Conservation (phyloP, 2,888 invertebrate species). For the Coecobrya sp. region DNA sequence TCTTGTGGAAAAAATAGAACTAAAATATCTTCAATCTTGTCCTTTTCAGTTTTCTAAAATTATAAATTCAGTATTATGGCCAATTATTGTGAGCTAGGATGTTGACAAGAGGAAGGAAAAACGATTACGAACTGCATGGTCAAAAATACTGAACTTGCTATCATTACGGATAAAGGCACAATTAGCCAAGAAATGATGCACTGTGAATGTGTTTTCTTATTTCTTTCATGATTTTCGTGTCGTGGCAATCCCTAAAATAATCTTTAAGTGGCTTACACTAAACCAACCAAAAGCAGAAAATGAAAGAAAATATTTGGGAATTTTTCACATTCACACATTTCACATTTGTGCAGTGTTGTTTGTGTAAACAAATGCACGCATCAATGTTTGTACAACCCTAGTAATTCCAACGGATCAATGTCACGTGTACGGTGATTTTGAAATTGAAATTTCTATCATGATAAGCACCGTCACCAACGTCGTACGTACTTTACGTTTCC, state of each 20-base stretch:
- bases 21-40: slow-evolving; percentile 24
- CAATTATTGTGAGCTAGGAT: background rate
- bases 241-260: slow-evolving; percentile 20
- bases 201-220: slow-evolving; percentile 14
- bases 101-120: slow-evolving; percentile 5
- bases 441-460: background rate
- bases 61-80: background rate
- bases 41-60: slow-evolving; percentile 46
- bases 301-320: background rate
- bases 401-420: slow-evolving; percentile 51
- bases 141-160: no score
- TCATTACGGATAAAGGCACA: background rate
- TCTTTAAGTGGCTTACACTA: slow-evolving; percentile 25
- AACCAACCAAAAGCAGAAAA: background rate
- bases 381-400: background rate
- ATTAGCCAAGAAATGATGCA: background rate
- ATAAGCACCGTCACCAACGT: background rate
- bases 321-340: background rate
- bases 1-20: slow-evolving; percentile 45
- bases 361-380: background rate
- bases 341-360: background rate
- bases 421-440: slow-evolving; percentile 41
- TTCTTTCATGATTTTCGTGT: slow-evolving; percentile 58
- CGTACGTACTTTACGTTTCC: background rate
- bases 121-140: background rate